phyloP scores from a whole-genome alignment of 2,888 invertebrate genomes.

The Trichogramma dendrolimi region DNA sequence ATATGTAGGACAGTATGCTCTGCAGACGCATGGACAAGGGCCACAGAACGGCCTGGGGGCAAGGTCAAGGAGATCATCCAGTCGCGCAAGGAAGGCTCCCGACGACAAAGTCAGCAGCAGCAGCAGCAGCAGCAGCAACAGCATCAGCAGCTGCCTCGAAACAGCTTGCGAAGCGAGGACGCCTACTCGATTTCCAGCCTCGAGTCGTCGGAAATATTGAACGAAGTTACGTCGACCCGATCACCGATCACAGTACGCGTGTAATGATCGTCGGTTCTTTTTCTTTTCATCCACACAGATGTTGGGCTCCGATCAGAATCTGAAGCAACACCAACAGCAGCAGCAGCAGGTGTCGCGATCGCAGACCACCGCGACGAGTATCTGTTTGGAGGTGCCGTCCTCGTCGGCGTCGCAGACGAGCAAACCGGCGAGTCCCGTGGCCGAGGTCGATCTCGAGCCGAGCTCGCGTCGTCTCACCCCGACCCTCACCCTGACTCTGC shows the following conservation, averaged over 20 bases:
- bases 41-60: slow-evolving; percentile 69
- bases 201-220: slow-evolving; percentile 37
- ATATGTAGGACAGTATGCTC: no score
- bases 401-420: slow-evolving; percentile 28
- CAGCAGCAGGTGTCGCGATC: slow-evolving; percentile 1
- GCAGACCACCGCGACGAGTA: slow-evolving; percentile 10
- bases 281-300: neutral
- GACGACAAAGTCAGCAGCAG: slow-evolving; percentile 52
- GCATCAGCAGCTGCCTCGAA: slow-evolving; percentile 7
- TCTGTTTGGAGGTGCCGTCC: slow-evolving; percentile 19
- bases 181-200: slow-evolving; percentile 37
- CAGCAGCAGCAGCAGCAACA: slow-evolving; percentile 23
- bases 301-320: neutral
- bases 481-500: slow-evolving; percentile 59
- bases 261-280: neutral
- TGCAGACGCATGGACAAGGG: slow-evolving; percentile 52
- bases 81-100: slow-evolving; percentile 65
- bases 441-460: slow-evolving; percentile 28
- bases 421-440: slow-evolving; percentile 26
- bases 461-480: slow-evolving; percentile 45
- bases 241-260: slow-evolving; percentile 2
- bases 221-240: slow-evolving; percentile 31
- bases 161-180: slow-evolving; percentile 33
- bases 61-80: slow-evolving; percentile 75
- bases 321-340: neutral